Evolutionary conservation across 2,888 invertebrate genomes (phyloP), one percentile per base, ranked within the genome.

Genomic region (Tipula helvola): DNA sequence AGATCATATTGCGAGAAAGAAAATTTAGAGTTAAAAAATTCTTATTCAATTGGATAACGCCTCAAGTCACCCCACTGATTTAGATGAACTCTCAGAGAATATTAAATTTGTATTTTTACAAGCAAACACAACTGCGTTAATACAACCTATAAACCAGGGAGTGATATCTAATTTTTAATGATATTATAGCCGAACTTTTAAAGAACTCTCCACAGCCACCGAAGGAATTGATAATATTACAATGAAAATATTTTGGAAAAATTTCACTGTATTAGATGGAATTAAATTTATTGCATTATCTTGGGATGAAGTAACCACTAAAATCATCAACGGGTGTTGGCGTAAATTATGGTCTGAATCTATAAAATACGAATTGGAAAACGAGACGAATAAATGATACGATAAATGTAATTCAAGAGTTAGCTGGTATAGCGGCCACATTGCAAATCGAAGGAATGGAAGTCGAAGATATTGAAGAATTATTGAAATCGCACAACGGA

Each of bases 181-280:
- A 2, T 88, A 87, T 83, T 88, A 88, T 86, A 87, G 87, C 86
- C 87, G 88, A 87, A 87, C 88, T 87, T 88, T 88, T 87, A 88
- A 88, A 86, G 87, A 87, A 85, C 87, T 87, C 87, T 87, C 87
- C 86, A 87, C 86, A 44, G 18, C 16, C 16, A 85, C 44, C 44
- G 85, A 85, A 44, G 85, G 85, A 18, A 16, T 16, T 16, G 44
- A 85, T 85, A 44, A 85, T 10, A 42, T 44, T 85, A 28, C 42
- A 7, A 85, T 85, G 42, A 42, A 87, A 85, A 44, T 18, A 13
- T 85, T 85, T 85, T 85, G 83, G 28, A 83, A 83, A 83, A 83
- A 83, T 36, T 36, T 83, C n/a, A 83, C 28, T 13, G 36, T 83
- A 39, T 12, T 41, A 39, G 84, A 85, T 87, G 87, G 88, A 83